Evolutionary conservation across 1,140 invertebrate genomes (phyloP).

Genomic region (Drosophila obscura): DNA sequence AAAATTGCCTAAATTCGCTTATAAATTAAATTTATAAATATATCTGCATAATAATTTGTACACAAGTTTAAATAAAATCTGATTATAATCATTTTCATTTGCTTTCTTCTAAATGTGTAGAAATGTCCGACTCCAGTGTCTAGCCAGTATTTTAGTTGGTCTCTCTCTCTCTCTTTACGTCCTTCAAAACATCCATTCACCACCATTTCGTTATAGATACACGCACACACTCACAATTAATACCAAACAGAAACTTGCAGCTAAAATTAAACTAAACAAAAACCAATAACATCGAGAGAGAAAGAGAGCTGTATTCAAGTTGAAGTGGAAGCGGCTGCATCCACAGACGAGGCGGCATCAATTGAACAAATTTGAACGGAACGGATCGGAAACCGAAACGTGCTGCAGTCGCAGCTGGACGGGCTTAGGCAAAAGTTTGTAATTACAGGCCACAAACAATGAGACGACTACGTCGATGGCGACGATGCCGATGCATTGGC

Average conservation of each 20-base stretch:
- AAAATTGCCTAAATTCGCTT: too few species aligned
- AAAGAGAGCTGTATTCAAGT: too few species aligned
- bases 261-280: constrained; percentile 35
- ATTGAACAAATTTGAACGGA: constrained; percentile 40
- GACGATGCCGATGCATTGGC: constrained; percentile 67
- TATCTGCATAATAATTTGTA: too few species aligned
- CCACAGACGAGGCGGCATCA: constrained; percentile 28
- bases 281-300: constrained; percentile 14
- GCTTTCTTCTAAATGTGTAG: too few species aligned
- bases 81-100: too few species aligned
- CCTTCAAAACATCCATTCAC: too few species aligned
- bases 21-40: too few species aligned
- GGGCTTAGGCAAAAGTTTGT: constrained; percentile 77
- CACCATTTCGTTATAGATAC: constrained; percentile 1
- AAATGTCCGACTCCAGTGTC: too few species aligned
- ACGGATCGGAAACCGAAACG: constrained; percentile 51
- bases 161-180: too few species aligned
- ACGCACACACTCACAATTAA: not conserved
- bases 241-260: not conserved
- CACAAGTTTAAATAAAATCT: too few species aligned
- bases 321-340: too few species aligned
- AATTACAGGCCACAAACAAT: constrained; percentile 67
- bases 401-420: constrained; percentile 74
- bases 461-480: constrained; percentile 3
- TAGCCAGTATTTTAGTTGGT: too few species aligned